These are phyloP conservation scores for Semnopithecus entellus DNA, from an alignment of 2,113 vertebrate genomes.

Conservation along the genomic window DNA sequence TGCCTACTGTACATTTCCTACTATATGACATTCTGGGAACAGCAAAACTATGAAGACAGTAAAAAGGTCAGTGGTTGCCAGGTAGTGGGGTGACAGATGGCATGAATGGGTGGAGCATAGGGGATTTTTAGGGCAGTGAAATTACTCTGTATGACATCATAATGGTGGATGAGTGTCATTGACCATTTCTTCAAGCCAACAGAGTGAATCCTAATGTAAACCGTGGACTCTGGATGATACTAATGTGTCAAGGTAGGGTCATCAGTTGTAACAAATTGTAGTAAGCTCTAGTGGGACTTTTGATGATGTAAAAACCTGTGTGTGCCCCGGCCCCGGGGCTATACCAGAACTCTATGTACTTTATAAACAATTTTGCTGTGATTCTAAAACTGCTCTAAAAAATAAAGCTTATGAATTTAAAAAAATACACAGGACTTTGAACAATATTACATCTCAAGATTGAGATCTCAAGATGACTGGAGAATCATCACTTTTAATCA, in stretches of 20 bases:
- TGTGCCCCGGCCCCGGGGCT: too few relatives aligned
- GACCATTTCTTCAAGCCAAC: not conserved
- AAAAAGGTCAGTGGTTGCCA: not conserved
- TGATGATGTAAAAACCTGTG: too few relatives aligned
- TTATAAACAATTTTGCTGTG: not conserved
- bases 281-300: not conserved
- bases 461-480: too few relatives aligned
- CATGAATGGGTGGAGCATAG: fast-evolving
- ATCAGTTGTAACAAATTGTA: not conserved
- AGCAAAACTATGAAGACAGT: not conserved
- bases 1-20: fast-evolving
- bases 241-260: not conserved
- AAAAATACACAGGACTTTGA: not conserved
- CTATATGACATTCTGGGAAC: not conserved
- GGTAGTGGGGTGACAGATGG: fast-evolving
- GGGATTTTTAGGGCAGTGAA: not conserved
- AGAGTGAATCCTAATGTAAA: not conserved
- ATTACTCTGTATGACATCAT: fast-evolving
- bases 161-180: fast-evolving
- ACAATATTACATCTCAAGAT: not conserved
- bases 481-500: not conserved
- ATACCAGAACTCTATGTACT: not conserved
- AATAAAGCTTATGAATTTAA: not conserved
- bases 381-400: not conserved
- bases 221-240: not conserved